A percentile compares a stretch with the other conserved stretches of the same genome.
Evolutionary conservation across 2,888 invertebrate species (phyloP).

Genomic region (Scaptomyza cyrtandrae): DNA sequence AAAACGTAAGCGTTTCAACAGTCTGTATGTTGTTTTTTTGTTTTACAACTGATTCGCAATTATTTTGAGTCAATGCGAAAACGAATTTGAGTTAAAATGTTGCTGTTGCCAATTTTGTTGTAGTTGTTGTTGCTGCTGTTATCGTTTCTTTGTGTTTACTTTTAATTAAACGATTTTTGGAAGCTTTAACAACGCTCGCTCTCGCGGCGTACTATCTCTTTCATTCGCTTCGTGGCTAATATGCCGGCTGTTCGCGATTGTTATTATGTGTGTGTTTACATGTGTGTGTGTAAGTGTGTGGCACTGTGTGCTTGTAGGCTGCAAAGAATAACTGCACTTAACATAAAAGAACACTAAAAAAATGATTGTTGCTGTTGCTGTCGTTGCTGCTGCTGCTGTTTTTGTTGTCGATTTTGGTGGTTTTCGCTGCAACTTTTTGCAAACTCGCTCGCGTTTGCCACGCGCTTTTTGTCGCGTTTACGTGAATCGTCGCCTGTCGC

Average conservation of each 20-base stretch:
- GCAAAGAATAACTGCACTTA: slow-evolving; percentile 50
- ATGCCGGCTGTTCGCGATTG: slow-evolving; percentile 43
- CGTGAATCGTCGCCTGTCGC: slow-evolving; percentile 45
- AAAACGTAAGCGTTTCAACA: slow-evolving; percentile 10
- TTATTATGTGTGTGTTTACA: slow-evolving; percentile 2
- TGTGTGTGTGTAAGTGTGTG: slow-evolving; percentile 7
- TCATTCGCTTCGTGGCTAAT: slow-evolving; percentile 40
- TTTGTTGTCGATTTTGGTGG: too few relatives aligned
- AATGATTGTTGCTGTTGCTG: slow-evolving; percentile 29
- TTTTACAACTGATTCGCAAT: background rate
- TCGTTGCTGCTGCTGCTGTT: slow-evolving; percentile 12
- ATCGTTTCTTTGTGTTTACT: slow-evolving; percentile 29
- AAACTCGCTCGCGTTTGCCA: slow-evolving; percentile 26
- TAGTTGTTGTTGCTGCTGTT: slow-evolving; percentile 15
- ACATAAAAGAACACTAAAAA: slow-evolving; percentile 47
- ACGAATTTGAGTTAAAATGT: background rate
- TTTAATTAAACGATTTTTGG: slow-evolving; percentile 42
- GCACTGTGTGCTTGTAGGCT: slow-evolving; percentile 17
- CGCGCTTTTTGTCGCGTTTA: slow-evolving; percentile 30
- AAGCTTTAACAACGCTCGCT: slow-evolving; percentile 5
- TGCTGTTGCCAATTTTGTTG: slow-evolving; percentile 1
- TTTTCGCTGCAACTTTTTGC: slow-evolving; percentile 7
- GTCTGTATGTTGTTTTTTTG: background rate
- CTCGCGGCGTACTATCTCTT: slow-evolving; percentile 1
- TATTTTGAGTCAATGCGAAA: background rate